Evolutionary conservation across 2,888 invertebrate genomes (phyloP).

Genomic region (Syritta pipiens): DNA sequence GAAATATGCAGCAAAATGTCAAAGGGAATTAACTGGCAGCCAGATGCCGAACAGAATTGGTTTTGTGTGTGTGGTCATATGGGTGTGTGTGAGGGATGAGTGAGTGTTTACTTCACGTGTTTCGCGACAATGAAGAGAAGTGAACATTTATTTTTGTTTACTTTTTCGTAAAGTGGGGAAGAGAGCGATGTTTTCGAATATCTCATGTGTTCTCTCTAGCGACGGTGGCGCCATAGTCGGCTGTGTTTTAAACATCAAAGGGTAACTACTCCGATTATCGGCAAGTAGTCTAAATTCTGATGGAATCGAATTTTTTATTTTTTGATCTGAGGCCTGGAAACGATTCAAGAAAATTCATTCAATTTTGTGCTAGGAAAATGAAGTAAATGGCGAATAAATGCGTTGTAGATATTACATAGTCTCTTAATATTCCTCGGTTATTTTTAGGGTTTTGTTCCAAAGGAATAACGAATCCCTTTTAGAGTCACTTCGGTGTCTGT

Average conservation of each 20-base stretch:
- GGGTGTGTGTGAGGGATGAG: constrained; percentile 6
- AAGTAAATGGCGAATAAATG: too few relatives aligned
- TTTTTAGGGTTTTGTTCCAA: too few relatives aligned
- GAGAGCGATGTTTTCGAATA: neutral
- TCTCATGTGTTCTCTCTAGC: constrained; percentile 3
- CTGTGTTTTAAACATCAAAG: neutral
- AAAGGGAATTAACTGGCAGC: too few relatives aligned
- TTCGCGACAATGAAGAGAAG: neutral
- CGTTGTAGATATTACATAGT: too few relatives aligned
- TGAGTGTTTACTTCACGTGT: neutral
- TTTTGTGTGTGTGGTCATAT: neutral
- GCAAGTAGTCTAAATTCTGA: too few relatives aligned
- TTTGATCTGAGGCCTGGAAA: neutral
- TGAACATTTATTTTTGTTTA: constrained; percentile 41
- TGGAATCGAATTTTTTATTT: neutral
- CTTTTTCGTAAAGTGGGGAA: constrained; percentile 31
- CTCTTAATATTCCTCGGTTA: too few relatives aligned
- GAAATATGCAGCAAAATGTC: neutral
- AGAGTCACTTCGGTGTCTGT: too few relatives aligned
- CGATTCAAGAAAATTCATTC: too few relatives aligned
- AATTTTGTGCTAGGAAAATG: too few relatives aligned
- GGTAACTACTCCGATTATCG: neutral
- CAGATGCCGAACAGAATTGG: too few relatives aligned
- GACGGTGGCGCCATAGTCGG: neutral
- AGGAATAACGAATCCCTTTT: too few relatives aligned